A percentile compares a stretch with the other conserved stretches of the same genome.
These are phyloP conservation scores for Sceliomorpha sp. DNA, from an alignment of 2,888 invertebrate species.

Conservation along the genomic window DNA sequence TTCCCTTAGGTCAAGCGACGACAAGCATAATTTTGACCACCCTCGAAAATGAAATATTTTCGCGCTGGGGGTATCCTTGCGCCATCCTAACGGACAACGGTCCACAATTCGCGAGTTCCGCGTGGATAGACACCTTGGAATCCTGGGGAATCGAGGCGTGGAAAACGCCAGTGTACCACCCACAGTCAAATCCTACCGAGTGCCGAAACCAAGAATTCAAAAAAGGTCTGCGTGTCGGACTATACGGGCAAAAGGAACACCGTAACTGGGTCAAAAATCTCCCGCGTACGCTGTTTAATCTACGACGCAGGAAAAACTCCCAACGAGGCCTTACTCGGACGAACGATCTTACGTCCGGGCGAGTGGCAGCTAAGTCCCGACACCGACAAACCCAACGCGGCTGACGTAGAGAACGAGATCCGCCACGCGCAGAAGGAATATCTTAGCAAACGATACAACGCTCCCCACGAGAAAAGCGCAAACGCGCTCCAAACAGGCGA, in stretches of 20 bases:
- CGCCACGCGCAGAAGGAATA: no score
- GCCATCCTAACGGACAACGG: no score
- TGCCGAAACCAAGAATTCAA: neutral
- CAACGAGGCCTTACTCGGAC: constrained; percentile 6
- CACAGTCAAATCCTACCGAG: neutral
- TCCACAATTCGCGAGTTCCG: no score
- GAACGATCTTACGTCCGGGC: constrained; percentile 3
- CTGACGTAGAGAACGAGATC: no score
- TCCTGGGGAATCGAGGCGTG: neutral
- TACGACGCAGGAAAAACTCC: constrained; percentile 12
- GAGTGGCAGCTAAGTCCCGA: constrained; percentile 10
- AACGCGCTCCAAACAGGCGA: no score
- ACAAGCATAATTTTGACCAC: no score
- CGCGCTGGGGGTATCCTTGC: no score
- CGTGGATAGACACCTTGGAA: no score
- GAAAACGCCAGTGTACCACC: neutral
- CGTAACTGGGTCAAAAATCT: neutral
- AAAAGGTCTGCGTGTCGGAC: neutral
- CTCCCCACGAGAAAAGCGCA: no score
- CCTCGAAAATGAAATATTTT: no score
- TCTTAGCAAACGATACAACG: no score
- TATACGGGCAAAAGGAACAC: neutral
- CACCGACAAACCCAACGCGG: neutral
- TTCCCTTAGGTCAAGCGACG: no score
- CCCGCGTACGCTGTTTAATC: neutral